These are phyloP conservation scores for Thalassarche chlororhynchos DNA, from an alignment of 2,113 vertebrate genomes.

Conservation along the genomic window DNA sequence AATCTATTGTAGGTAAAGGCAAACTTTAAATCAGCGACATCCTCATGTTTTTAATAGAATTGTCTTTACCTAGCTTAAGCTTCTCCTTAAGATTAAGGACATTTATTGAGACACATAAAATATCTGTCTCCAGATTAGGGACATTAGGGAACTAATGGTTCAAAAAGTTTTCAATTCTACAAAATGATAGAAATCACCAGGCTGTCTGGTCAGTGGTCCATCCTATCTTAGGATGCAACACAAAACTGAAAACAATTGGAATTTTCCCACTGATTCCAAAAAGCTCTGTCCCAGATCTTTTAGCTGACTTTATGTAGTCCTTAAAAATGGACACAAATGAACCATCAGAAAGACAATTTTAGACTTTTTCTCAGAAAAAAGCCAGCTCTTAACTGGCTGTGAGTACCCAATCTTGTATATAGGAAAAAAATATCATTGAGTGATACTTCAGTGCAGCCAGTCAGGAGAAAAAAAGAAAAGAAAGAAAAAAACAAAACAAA, in stretches of 20 bases:
- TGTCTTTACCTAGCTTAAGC: neutral
- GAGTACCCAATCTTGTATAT: neutral
- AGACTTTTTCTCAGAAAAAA: neutral
- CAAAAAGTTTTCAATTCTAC: neutral
- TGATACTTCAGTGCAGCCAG: rapidly evolving
- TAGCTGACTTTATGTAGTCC: neutral
- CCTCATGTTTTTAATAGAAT: neutral
- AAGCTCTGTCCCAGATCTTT: neutral
- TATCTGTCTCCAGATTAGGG: neutral
- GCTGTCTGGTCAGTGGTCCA: neutral
- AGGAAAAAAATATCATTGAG: neutral
- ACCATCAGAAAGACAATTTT: neutral
- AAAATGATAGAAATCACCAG: neutral
- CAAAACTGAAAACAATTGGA: neutral
- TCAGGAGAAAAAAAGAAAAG: neutral
- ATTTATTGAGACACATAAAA: neutral
- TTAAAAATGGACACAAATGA: neutral
- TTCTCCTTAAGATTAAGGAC: neutral
- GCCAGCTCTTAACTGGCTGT: neutral
- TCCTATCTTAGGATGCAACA: neutral
- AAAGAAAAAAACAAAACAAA: no score
- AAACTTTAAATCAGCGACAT: neutral
- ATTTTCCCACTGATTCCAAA: neutral
- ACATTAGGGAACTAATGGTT: neutral
- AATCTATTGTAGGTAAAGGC: neutral